Evolutionary conservation across 1,140 invertebrate genomes (phyloP).

Genomic region (Neomicropteryx cornuta): DNA sequence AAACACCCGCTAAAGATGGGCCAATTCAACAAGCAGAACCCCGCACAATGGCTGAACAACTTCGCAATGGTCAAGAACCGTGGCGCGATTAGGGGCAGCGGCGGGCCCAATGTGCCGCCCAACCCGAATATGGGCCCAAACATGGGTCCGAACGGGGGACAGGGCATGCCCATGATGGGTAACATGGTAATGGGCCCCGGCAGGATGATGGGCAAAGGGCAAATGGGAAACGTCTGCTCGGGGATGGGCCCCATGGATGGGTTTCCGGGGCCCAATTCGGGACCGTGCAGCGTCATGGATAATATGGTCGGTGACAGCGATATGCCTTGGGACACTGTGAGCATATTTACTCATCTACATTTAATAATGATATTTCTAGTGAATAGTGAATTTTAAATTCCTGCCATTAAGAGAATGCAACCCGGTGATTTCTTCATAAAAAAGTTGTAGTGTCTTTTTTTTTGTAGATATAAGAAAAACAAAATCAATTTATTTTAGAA

Average conservation of each 20-base stretch:
- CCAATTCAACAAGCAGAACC: constrained; percentile 72
- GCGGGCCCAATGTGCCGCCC: constrained; percentile 10
- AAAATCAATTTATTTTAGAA: no score
- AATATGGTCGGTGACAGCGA: constrained; percentile 40
- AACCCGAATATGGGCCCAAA: constrained; percentile 25
- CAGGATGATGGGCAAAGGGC: constrained; percentile 34
- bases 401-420: no score
- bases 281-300: constrained; percentile 39
- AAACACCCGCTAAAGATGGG: constrained; percentile 84
- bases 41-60: constrained; percentile 70
- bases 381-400: not conserved
- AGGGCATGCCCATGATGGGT: constrained; percentile 36
- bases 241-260: constrained; percentile 39
- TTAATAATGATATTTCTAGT: no score
- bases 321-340: constrained; percentile 41
- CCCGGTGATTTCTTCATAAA: no score
- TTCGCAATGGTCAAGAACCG: constrained; percentile 65
- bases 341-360: constrained; percentile 14
- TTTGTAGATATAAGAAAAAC: no score
- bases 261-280: constrained; percentile 38
- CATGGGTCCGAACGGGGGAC: constrained; percentile 26
- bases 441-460: no score
- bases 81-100: constrained; percentile 41
- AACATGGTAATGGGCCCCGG: constrained; percentile 39
- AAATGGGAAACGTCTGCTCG: constrained; percentile 33